Conservation (phyloP, 35 echinoderm and acorn worm species). For the Strongylocentrotus purpuratus region DNA sequence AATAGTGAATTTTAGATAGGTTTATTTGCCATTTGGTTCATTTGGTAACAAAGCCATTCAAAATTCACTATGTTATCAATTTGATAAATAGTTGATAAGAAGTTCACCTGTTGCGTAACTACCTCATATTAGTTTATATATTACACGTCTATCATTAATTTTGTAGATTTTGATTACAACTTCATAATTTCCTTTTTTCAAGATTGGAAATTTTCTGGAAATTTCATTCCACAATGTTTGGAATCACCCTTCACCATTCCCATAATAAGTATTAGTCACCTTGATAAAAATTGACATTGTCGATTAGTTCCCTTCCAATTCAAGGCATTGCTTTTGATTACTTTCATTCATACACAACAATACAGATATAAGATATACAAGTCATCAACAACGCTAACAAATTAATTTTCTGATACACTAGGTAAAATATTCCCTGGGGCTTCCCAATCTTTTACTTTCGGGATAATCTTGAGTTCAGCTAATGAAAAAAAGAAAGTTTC, state of each 20-base stretch:
- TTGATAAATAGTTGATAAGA: no score
- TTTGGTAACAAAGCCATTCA: no score
- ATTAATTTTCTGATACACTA: background rate
- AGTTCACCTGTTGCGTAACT: no score
- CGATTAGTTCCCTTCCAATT: background rate
- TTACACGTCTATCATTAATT: no score
- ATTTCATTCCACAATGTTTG: no score
- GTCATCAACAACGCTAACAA: background rate
- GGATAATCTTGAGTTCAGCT: background rate
- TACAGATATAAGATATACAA: slow-evolving; percentile 19
- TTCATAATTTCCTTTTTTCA: no score
- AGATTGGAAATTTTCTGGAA: no score
- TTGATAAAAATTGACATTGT: background rate
- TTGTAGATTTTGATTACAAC: no score
- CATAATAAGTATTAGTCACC: background rate
- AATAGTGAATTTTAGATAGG: no score
- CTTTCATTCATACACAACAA: slow-evolving; percentile 6
- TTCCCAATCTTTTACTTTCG: background rate
- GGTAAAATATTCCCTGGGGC: background rate
- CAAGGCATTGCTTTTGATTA: slow-evolving; percentile 17
- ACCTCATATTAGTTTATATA: no score
- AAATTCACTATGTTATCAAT: no score
- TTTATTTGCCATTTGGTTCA: no score
- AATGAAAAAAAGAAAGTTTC: background rate
- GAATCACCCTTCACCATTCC: background rate